These are phyloP conservation scores for Rotaria magnacalcarata DNA, from an alignment of 2,888 invertebrate genomes.

Conservation along the genomic window DNA sequence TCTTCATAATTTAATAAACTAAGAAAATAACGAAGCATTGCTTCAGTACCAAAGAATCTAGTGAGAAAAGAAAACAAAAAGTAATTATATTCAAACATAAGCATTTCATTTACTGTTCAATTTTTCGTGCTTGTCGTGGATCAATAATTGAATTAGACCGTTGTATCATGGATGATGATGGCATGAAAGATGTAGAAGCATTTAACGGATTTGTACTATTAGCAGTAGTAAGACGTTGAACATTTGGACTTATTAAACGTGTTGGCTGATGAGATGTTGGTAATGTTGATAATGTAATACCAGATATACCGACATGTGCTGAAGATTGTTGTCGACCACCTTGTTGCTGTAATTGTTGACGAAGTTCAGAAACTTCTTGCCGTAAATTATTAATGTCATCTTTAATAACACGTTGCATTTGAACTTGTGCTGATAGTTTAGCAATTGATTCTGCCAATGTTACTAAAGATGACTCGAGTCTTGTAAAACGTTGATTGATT, in stretches of 20 bases:
- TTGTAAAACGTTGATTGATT: constrained; percentile 78
- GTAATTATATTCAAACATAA: too few relatives aligned
- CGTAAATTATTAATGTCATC: constrained; percentile 13
- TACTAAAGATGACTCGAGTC: constrained; percentile 82
- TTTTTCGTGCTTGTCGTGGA: constrained; percentile 34
- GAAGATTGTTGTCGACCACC: neutral
- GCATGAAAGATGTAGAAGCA: neutral
- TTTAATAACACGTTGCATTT: constrained; percentile 65
- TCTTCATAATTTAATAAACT: constrained; percentile 65
- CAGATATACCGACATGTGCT: neutral
- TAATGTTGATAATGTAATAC: neutral
- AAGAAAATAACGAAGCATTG: constrained; percentile 31
- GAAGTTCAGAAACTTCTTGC: neutral
- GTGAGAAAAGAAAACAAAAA: neutral
- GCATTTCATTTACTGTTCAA: neutral
- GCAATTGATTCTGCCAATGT: constrained; percentile 82
- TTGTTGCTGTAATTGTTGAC: constrained; percentile 7
- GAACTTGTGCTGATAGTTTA: constrained; percentile 82
- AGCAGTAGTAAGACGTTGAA: neutral
- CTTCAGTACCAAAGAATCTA: constrained; percentile 19
- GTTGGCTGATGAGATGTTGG: neutral
- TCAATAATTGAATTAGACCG: constrained; percentile 28
- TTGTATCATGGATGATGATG: neutral
- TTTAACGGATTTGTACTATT: neutral
- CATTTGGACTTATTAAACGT: neutral